Evolutionary conservation across 2,797 vertebrate species (phyloP), one percentile per base, ranked within the genome.

Genomic region (Danio albolineatus): DNA sequence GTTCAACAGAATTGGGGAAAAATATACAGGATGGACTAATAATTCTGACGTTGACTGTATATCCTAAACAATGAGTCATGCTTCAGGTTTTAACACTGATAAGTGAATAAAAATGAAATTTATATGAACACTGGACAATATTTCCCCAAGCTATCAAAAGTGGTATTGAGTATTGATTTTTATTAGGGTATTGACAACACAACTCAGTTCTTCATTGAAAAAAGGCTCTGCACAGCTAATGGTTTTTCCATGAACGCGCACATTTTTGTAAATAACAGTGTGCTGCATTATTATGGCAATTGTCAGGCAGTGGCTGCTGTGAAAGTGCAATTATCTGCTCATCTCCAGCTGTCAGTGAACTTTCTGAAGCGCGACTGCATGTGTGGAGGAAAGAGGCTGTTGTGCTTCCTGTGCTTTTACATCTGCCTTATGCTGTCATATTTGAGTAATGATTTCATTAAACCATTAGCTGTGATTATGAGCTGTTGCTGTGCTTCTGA

Each of bases 401-500:
- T 46, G 54, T 14, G 16, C 36, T 53, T 70, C 17, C 5, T 57
- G 1, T 28, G 16, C 5, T 44, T 36, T 51, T 14, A 36, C 28
- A 69, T 69, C 21, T n/a, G 10, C 12, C 44, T 51, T 38, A 21
- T 56, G 14, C 51, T 65, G 21, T 3, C 4, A 6, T 14, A 56
- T 76, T 12, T 66, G 19, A 76, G 16, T 77, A 67, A 56, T 38
- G 16, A 16, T 75, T 46, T 49, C 28, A 77, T 77, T 48, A 67
- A 57, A 57, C 21, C 13, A 76, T 17, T 54, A 13, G 5, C 73
- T 49, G 16, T 53, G 46, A 53, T 39, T 41, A 51, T 10, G 2
- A n/a, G 36, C 7, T 46, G 53, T 46, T 76, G 38, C 38, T 65
- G 9, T 64, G 17, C 38, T 36, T 65, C 3, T 76, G 8, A 64